Percentiles rank a stretch among this genome's conserved stretches.
These are phyloP conservation scores for Falco rusticolus DNA, from an alignment of 2,797 vertebrate species.

Conservation along the genomic window DNA sequence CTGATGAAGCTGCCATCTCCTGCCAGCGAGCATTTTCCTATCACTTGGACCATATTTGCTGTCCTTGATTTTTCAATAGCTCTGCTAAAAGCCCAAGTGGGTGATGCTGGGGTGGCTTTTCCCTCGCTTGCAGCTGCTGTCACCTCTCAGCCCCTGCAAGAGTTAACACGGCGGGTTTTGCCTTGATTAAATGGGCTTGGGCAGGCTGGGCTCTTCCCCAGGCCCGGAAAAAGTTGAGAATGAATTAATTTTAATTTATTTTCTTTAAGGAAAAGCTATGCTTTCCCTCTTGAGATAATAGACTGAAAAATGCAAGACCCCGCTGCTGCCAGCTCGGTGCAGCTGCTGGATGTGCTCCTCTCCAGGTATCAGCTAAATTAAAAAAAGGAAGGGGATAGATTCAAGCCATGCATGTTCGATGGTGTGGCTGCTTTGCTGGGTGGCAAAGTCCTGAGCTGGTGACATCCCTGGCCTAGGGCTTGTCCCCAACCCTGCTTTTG, in stretches of 20 bases:
- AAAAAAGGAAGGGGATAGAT: background rate
- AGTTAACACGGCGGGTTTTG: background rate
- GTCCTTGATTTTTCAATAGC: background rate
- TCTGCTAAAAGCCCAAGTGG: background rate
- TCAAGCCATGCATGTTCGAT: fast-evolving
- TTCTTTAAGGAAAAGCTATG: background rate
- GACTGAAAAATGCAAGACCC: background rate
- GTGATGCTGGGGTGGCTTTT: background rate
- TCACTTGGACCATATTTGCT: background rate
- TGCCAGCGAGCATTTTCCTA: background rate
- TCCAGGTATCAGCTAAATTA: background rate
- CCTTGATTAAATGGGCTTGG: background rate
- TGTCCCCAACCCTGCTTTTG: background rate
- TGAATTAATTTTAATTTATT: fast-evolving
- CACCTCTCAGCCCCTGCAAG: background rate
- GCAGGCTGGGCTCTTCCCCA: background rate
- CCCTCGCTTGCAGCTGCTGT: fast-evolving
- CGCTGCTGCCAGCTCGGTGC: background rate
- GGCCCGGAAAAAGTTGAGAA: background rate
- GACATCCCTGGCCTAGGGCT: background rate
- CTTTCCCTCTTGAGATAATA: background rate
- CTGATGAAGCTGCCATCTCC: background rate
- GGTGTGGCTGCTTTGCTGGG: background rate
- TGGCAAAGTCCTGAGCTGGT: background rate
- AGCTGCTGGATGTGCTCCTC: background rate